These are phyloP conservation scores for Torymus texanus DNA, from an alignment of 2,888 invertebrate species.

Conservation along the genomic window DNA sequence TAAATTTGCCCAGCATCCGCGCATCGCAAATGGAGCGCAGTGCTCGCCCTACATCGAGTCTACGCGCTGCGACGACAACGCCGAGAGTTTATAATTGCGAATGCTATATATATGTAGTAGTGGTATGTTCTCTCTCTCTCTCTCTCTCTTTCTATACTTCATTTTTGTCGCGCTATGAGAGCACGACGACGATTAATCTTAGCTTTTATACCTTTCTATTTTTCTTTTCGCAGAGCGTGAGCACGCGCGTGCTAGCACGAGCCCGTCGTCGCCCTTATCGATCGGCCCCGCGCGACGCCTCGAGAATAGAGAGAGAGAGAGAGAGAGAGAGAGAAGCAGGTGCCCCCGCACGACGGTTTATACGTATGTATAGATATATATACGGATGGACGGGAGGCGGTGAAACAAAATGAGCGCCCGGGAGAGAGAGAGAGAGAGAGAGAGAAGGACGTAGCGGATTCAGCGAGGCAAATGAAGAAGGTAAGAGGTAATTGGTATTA, in stretches of 20 bases:
- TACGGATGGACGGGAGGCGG: no score
- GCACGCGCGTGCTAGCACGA: no score
- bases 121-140: not conserved
- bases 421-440: no score
- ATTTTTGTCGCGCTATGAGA: no score
- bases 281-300: not conserved
- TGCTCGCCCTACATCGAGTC: conserved; percentile 2
- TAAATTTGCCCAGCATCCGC: conserved; percentile 21
- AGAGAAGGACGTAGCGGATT: no score
- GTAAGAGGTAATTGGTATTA: no score
- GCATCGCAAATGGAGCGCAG: conserved; percentile 31
- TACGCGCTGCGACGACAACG: not conserved
- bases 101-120: not conserved
- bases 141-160: no score
- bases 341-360: not conserved
- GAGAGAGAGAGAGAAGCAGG: no score
- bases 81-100: conserved; percentile 29
- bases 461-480: no score
- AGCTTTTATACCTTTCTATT: conserved; percentile 25
- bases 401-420: no score
- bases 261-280: conserved; percentile 21
- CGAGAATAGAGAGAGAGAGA: no score
- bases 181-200: conserved; percentile 29
- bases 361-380: not conserved
- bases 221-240: not conserved